Evolutionary conservation across 2,888 invertebrate species (phyloP).

Genomic region (Apamea crenata): DNA sequence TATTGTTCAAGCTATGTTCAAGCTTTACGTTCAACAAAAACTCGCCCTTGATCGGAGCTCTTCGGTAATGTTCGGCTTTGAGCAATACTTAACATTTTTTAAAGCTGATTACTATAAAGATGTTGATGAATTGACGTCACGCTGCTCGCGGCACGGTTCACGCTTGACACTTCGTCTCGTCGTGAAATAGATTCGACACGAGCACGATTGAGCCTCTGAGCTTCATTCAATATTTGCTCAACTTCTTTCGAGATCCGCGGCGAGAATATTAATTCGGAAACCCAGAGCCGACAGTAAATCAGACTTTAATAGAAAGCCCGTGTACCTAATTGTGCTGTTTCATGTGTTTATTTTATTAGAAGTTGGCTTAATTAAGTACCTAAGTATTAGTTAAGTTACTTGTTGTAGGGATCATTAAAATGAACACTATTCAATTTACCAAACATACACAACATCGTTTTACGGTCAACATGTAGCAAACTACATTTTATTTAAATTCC

Average conservation of each 20-base stretch:
- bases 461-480: not conserved
- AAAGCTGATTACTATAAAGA: not conserved
- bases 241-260: conserved; percentile 4
- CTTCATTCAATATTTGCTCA: conserved; percentile 54
- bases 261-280: conserved; percentile 4
- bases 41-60: conserved; percentile 11
- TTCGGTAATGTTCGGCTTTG: conserved; percentile 12
- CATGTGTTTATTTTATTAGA: not conserved
- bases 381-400: not conserved
- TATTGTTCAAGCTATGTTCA: not conserved
- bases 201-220: conserved; percentile 19
- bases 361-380: not conserved
- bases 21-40: conserved; percentile 13
- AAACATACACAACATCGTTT: conserved; percentile 7
- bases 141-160: conserved; percentile 20
- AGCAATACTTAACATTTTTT: conserved; percentile 14
- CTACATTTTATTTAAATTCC: not conserved
- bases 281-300: not conserved
- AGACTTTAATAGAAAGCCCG: not conserved
- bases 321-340: too few species aligned
- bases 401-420: not conserved
- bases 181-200: conserved; percentile 57
- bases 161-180: conserved; percentile 24
- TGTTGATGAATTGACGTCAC: conserved; percentile 40
- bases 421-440: not conserved